Conservation (phyloP, 2,888 invertebrate species). For the Cerastis rubricosa region DNA sequence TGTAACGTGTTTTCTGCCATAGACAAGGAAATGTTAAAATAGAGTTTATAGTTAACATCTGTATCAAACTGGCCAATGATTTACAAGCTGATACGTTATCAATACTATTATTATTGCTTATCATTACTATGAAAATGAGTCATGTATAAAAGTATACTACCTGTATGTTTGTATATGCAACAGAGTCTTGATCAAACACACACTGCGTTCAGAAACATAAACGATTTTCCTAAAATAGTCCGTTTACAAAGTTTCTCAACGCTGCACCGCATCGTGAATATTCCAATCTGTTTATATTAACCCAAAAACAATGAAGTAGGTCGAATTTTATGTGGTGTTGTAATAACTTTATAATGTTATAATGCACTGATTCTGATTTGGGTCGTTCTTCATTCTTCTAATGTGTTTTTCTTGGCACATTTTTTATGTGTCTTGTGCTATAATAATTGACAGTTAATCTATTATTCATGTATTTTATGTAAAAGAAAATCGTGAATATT, state of each 20-base stretch:
- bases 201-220: conserved; percentile 17
- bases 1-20: neutral
- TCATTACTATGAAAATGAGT: conserved; percentile 15
- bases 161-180: neutral
- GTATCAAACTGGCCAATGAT: neutral
- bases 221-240: conserved; percentile 53
- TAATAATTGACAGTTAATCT: conserved; percentile 14
- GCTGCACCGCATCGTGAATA: conserved; percentile 33
- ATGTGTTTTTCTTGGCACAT: conserved; percentile 20
- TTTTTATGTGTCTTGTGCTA: conserved; percentile 11
- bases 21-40: conserved; percentile 11
- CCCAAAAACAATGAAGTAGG: conserved; percentile 61
- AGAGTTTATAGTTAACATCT: conserved; percentile 16
- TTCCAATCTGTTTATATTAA: conserved; percentile 52
- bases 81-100: conserved; percentile 24
- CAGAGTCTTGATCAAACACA: conserved; percentile 21
- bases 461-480: neutral
- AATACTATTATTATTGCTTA: conserved; percentile 24
- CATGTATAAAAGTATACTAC: neutral
- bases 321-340: conserved; percentile 48
- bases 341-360: conserved; percentile 34
- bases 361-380: conserved; percentile 45
- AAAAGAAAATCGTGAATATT: neutral
- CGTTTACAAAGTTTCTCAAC: conserved; percentile 48
- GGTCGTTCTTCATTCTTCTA: conserved; percentile 35